Percentiles rank a stretch among this genome's conserved stretches.
phyloP scores from a whole-genome alignment of 2,888 invertebrate genomes.

The Pristionchus entomophagus region DNA sequence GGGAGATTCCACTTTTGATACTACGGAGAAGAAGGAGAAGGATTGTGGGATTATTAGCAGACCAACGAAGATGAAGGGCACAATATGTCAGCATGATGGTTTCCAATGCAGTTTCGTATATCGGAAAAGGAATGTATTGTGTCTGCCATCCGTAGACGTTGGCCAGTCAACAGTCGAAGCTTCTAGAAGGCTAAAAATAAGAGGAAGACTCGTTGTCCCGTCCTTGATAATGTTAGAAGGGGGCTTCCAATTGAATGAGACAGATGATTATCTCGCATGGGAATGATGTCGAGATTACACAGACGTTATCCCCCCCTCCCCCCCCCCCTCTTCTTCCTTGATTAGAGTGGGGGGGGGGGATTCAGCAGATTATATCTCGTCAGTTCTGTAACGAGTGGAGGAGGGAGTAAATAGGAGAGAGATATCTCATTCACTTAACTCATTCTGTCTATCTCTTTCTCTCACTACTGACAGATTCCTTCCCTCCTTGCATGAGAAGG shows the following conservation, averaged over 20 bases:
- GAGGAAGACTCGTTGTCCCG: no score
- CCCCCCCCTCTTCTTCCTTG: neutral
- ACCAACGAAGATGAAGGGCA: no score
- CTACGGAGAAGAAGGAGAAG: neutral
- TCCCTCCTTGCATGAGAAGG: neutral
- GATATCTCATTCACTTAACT: neutral
- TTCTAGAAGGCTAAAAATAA: no score
- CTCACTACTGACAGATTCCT: neutral
- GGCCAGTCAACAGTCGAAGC: no score
- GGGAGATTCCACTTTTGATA: neutral
- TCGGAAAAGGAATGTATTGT: no score
- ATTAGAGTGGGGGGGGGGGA: conserved; percentile 18
- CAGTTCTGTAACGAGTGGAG: conserved; percentile 28
- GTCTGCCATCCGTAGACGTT: no score
- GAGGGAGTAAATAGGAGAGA: neutral
- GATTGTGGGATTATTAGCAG: no score
- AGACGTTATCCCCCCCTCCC: neutral
- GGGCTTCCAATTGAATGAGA: neutral
- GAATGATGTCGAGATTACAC: conserved; percentile 14
- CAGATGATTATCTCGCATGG: neutral
- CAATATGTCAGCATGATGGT: no score
- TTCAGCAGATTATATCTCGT: neutral
- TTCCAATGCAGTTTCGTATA: no score
- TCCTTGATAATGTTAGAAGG: neutral
- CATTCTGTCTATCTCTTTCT: conserved; percentile 2